Base-by-base conservation (phyloP, 1,140 invertebrate genomes). In the Danaus plexippus region DNA sequence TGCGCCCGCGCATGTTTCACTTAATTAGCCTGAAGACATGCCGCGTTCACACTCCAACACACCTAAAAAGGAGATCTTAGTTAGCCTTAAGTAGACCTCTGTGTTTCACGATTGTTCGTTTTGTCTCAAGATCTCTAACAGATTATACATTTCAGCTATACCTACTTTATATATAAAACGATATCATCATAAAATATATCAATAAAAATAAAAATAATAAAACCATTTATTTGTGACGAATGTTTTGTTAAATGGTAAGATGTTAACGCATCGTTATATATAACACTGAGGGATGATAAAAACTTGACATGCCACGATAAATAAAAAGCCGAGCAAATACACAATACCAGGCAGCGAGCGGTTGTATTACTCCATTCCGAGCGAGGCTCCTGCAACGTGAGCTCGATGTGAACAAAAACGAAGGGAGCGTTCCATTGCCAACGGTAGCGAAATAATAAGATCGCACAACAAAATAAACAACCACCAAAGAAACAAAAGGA, bases 401-500 rank as follows among this genome's bases (percentile, higher is more conserved):
- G 59, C 63, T 57, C 71, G 69, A 77, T 77, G 75, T 75, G 78
- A 75, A 67, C 79, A 85, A 85, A 85, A 85, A 85, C 73, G 69
- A 75, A 70, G 63, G 64, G 66, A 69, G 63, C 67, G 63, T 64
- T 63, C 72, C 78, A 72, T 71, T 69, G 78, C 75, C 75, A 77
- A 82, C 82, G 77, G 80, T 84, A 84, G 82, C 82, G 69, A 85
- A 83, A 86, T 86, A 86, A 86, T 86, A 86, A 86, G 82, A 86
- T 83, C 78, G 75, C 75, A 73, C 79, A 79, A 81, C 80, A 85
- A 83, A 85, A 85, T 86, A 85, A 85, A 85, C 74, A 83, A 82
- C 69, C 74, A 73, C 69, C 63, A 75, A 74, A 73, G 79, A 80
- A 80, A 84, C 79, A 86, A 86, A 86, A 84, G 79, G 74, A 77